Evolutionary conservation across 35 echinoderm and acorn worm genomes (phyloP), one percentile per base, ranked within the genome.

Genomic region (Eucidaris tribuloides): DNA sequence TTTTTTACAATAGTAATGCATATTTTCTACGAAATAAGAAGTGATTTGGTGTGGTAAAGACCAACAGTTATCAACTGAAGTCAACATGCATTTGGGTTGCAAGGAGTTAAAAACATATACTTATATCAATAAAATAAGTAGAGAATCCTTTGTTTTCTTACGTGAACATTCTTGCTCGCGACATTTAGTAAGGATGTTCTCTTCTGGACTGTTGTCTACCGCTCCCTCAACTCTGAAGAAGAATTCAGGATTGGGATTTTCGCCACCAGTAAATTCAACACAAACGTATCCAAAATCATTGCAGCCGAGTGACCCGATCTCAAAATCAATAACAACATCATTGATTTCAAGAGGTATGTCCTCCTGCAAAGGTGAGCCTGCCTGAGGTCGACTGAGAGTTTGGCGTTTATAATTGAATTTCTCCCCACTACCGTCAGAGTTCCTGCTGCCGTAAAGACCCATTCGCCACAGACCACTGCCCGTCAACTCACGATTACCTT

Each of bases 191-290:
- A 94, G 23, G 2, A 78, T 64, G 32, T 86, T 86, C 18, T 59
- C 76, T 35, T 80, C 72, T 15, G 4, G 28, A 37, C 5, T 17
- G 18, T 76, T 33, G 50, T 52, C 60, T 30, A 43, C 78, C 6
- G 81, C 49, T 62, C 77, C 64, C 15, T 71, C 35, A 2, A 85
- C 66, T 20, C 81, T 57, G 33, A 94, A 71, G 78, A 62, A 84
- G 56, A 79, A 94, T 24, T 88, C 68, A 31, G 92, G 92, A 19
- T 94, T 58, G 13, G 92, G 87, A 49, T 65, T 58, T 18, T 84
- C 45, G 42, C 92, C 92, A 62, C 89, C 89, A 30, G 87, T 81
- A 82, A 94, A 94, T 56, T 94, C 92, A 40, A 84, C 87, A 58
- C 92, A 94, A 1, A 94, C 58, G 60, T 89, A 94, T n/a, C 68